phyloP scores from a whole-genome alignment of 2,888 invertebrate species.

The Isotomurus palustris region DNA sequence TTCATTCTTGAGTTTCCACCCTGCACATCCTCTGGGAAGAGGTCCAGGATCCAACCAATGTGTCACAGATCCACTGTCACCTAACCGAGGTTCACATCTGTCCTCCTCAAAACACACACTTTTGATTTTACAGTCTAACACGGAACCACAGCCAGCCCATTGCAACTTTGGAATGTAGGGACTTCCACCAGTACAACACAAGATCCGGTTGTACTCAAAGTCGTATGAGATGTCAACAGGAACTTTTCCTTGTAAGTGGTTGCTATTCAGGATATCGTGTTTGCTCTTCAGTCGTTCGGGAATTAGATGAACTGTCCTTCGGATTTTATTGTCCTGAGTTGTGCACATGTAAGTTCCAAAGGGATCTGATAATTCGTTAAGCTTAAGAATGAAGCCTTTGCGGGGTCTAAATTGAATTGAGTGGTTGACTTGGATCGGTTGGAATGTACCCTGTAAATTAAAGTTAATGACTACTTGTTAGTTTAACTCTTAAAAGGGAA shows the following conservation, averaged over 20 bases:
- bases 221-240: conserved; percentile 38
- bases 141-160: conserved; percentile 41
- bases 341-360: conserved; percentile 40
- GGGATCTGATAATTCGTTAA: conserved; percentile 27
- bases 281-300: conserved; percentile 33
- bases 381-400: conserved; percentile 32
- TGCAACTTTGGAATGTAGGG: conserved; percentile 31
- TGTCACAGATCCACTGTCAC: conserved; percentile 24
- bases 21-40: conserved; percentile 35
- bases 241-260: conserved; percentile 17
- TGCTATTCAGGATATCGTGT: conserved; percentile 16
- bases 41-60: conserved; percentile 37
- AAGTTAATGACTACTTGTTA: background rate
- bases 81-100: conserved; percentile 32
- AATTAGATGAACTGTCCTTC: conserved; percentile 33
- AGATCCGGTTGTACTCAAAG: conserved; percentile 33
- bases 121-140: conserved; percentile 41
- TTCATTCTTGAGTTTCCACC: conserved; percentile 30
- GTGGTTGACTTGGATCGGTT: conserved; percentile 27
- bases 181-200: conserved; percentile 22
- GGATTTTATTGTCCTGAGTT: conserved; percentile 22
- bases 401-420: conserved; percentile 36
- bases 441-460: conserved; percentile 29
- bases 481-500: background rate
- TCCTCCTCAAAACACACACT: conserved; percentile 42